These are phyloP conservation scores for Drosophila nr. medialis DNA, from an alignment of 2,888 invertebrate species.

Conservation along the genomic window DNA sequence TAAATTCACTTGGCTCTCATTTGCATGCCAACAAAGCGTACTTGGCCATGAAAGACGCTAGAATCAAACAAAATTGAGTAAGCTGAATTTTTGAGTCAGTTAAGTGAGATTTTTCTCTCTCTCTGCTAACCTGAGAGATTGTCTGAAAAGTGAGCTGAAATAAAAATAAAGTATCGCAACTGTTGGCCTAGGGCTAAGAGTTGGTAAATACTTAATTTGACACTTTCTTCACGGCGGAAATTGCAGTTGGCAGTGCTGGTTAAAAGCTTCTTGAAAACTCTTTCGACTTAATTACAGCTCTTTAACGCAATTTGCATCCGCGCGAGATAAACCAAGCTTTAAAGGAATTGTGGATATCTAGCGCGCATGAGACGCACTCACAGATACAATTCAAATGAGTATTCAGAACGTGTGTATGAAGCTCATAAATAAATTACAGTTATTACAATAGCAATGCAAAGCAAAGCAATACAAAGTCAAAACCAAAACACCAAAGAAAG, in stretches of 20 bases:
- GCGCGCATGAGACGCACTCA: constrained; percentile 34
- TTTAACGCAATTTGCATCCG: constrained; percentile 43
- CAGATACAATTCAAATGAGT: constrained; percentile 24
- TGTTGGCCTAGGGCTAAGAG: constrained; percentile 44
- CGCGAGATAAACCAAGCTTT: constrained; percentile 13
- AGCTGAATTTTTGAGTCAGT: constrained; percentile 3
- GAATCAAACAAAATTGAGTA: not conserved
- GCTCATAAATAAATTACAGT: constrained; percentile 69
- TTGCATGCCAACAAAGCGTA: constrained; percentile 51
- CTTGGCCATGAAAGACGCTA: constrained; percentile 58
- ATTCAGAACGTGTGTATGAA: constrained; percentile 59
- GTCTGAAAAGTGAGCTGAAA: not conserved
- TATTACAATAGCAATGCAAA: constrained; percentile 41
- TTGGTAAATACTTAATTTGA: constrained; percentile 25
- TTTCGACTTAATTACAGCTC: constrained; percentile 59
- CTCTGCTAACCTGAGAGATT: not conserved
- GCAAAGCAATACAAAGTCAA: constrained; percentile 13
- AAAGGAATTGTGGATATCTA: constrained; percentile 29
- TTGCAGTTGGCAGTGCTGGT: constrained; percentile 26
- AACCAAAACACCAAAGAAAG: constrained; percentile 64
- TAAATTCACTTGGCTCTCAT: constrained; percentile 57
- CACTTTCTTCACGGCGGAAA: constrained; percentile 47
- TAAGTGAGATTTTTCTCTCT: not conserved
- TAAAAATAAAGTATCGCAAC: not conserved
- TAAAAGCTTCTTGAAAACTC: constrained; percentile 29